Base-by-base conservation (phyloP, 2,797 vertebrate species). In the Myripristis jacobus region DNA sequence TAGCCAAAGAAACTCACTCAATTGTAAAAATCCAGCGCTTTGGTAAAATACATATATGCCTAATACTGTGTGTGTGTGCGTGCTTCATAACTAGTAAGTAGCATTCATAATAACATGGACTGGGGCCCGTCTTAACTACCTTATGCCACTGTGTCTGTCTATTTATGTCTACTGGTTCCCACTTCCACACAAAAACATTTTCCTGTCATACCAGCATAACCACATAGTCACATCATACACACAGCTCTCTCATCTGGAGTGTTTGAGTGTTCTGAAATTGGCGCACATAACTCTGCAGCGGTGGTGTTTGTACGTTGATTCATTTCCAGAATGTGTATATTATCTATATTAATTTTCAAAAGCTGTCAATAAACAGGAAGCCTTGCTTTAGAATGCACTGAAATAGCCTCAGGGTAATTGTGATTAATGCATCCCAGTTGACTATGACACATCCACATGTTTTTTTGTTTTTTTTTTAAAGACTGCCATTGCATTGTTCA, bases 351-450 rank as follows among this genome's bases (percentile, higher is more conserved):
- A n/a, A 86, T 88, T 84, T 86, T 83, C 73, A 59, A 57, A 60
- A 22, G 61, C 76, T 90, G 81, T 82, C 70, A 82, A 72, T 87
- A 83, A 89, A 86, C 75, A 83, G 80, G 79, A 85, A 87, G 85
- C 84, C 89, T 88, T 89, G 81, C 87, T 82, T 84, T 72, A 73
- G 81, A 71, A 59, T 85, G 78, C 75, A 75, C 57, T 60, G 79
- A 70, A 67, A 74, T 72, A 38, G 76, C 82, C 79, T 81, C 50
- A 0, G 84, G 80, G 78, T 81, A 63, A 68, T 36, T 64, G 69
- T 89, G 88, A 92, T 91, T 87, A 89, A 91, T 91, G 86, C 43
- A 59, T 65, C 69, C 68, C 84, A 87, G 81, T 89, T 90, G 85
- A 70, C 79, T 64, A n/a, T 31, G 70, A 70, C 43, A 25, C 82